Evolutionary conservation across 2,113 vertebrate species (phyloP).

Genomic region (Muntiacus reevesi): DNA sequence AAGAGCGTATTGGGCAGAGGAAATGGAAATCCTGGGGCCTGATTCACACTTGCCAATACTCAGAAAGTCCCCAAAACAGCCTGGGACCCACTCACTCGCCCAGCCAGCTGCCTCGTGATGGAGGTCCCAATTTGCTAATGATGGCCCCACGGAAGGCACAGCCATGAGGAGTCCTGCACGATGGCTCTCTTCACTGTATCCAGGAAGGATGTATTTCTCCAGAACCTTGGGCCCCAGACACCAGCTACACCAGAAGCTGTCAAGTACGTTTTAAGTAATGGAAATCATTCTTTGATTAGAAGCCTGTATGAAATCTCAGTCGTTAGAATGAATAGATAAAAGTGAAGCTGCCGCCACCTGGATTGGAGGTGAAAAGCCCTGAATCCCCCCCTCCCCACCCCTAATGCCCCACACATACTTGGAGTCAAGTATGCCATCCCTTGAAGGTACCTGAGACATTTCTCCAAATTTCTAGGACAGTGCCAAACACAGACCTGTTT

Average conservation of each 20-base stretch:
- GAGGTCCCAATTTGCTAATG: not conserved
- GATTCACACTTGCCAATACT: slow-evolving; percentile 60
- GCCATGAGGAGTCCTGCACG: fast-evolving
- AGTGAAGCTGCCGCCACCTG: not conserved
- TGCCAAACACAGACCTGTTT: not conserved
- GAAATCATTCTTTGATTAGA: not conserved
- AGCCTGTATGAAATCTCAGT: not conserved
- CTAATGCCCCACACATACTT: fast-evolving
- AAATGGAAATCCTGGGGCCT: slow-evolving; percentile 55
- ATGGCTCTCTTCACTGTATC: not conserved
- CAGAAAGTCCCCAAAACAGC: slow-evolving; percentile 66
- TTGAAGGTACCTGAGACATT: not conserved
- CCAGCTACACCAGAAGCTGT: not conserved
- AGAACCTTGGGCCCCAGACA: not conserved
- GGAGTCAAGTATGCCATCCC: not conserved
- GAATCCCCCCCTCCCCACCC: too few relatives aligned
- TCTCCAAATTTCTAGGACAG: not conserved
- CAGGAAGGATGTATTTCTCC: not conserved
- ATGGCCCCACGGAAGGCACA: not conserved
- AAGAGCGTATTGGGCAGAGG: slow-evolving; percentile 21
- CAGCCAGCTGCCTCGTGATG: not conserved
- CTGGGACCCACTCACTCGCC: not conserved
- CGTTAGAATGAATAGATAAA: not conserved
- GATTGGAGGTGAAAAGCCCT: not conserved
- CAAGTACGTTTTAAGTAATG: not conserved